phyloP scores from a whole-genome alignment of 2,113 vertebrate species.

The Puffinus mauretanicus region DNA sequence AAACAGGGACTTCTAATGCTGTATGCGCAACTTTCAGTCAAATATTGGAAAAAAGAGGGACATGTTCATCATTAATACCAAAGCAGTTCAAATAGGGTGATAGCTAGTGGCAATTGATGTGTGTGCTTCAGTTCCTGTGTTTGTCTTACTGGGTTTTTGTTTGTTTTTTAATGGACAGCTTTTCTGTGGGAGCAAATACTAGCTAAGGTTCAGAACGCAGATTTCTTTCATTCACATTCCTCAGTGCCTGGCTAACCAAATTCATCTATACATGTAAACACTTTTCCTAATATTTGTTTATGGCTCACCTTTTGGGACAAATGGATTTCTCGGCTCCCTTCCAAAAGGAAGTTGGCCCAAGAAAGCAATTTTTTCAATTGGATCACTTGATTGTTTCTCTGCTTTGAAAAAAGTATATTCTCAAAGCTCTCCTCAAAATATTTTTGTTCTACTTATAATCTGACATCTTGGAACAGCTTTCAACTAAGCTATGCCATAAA shows the following conservation, averaged over 20 bases:
- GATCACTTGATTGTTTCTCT: background rate
- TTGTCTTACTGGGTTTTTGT: background rate
- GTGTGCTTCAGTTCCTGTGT: background rate
- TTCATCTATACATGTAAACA: background rate
- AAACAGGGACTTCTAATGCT: background rate
- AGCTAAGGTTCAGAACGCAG: background rate
- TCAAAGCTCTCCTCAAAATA: background rate
- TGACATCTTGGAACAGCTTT: background rate
- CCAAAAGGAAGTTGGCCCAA: background rate
- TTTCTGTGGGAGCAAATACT: background rate
- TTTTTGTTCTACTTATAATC: background rate
- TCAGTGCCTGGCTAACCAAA: background rate
- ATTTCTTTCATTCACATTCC: background rate
- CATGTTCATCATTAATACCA: background rate
- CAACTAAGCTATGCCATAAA: background rate
- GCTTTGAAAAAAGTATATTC: background rate
- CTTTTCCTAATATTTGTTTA: background rate
- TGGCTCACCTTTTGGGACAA: background rate
- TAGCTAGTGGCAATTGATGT: background rate
- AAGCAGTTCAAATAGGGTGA: background rate
- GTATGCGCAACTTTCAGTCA: background rate
- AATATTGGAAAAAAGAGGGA: background rate
- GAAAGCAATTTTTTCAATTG: background rate
- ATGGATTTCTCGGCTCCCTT: background rate
- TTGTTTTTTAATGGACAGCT: background rate